A percentile compares a stretch with the other conserved stretches of the same genome.
phyloP scores from a whole-genome alignment of 2,888 invertebrate genomes.

The Lutraria lutraria region DNA sequence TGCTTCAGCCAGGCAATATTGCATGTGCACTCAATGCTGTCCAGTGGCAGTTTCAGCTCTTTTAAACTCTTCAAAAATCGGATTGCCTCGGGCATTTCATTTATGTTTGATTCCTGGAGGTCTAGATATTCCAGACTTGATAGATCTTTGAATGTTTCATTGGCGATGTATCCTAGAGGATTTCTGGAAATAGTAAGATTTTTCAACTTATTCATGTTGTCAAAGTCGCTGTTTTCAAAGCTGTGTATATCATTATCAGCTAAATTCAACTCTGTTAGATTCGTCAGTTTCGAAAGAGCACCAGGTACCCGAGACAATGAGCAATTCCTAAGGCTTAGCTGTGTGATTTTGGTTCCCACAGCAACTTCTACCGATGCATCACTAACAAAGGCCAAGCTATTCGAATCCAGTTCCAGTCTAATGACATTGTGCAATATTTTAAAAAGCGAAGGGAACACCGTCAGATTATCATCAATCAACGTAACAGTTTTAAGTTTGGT shows the following conservation, averaged over 20 bases:
- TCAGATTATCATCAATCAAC: conserved; percentile 69
- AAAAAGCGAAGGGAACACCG: conserved; percentile 68
- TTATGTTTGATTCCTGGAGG: conserved; percentile 61
- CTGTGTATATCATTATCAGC: conserved; percentile 73
- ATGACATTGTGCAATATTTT: conserved; percentile 61
- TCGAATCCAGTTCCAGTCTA: conserved; percentile 69
- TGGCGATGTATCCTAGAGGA: conserved; percentile 72
- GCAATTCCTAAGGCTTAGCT: conserved; percentile 70
- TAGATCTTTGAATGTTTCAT: conserved; percentile 69
- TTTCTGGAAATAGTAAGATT: conserved; percentile 65
- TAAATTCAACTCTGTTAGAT: conserved; percentile 66
- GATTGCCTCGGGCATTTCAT: conserved; percentile 71
- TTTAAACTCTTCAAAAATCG: conserved; percentile 48
- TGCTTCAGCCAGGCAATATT: conserved; percentile 72
- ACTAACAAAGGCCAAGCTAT: conserved; percentile 72
- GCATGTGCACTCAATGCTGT: conserved; percentile 73
- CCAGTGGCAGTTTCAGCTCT: conserved; percentile 49
- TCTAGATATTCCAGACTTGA: conserved; percentile 55
- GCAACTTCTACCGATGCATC: conserved; percentile 69
- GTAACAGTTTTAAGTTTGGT: conserved; percentile 60
- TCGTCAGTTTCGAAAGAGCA: conserved; percentile 68
- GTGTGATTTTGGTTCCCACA: conserved; percentile 60
- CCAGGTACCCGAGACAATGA: conserved; percentile 72
- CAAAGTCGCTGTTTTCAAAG: conserved; percentile 72
- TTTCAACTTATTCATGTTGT: conserved; percentile 53